A percentile compares a stretch with the other conserved stretches of the same genome.
These are phyloP conservation scores for Cervus canadensis DNA, from an alignment of 2,113 vertebrate species.

Conservation along the genomic window DNA sequence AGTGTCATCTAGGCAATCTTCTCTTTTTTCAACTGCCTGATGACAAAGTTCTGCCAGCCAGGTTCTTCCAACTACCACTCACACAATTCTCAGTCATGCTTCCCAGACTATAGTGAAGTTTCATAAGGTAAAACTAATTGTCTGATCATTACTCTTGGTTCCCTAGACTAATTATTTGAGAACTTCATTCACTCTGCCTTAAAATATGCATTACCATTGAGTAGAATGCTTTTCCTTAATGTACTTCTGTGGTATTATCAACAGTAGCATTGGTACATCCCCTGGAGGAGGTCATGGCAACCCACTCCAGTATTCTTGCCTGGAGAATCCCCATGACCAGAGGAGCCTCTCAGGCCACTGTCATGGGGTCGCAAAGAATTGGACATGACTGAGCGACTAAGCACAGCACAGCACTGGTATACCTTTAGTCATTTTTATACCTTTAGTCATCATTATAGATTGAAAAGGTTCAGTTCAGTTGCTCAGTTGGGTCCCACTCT, in stretches of 20 bases:
- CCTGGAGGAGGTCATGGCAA: background rate
- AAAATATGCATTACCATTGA: background rate
- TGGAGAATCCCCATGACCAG: background rate
- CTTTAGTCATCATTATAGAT: background rate
- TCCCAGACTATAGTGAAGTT: background rate
- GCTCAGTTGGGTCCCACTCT: accelerated
- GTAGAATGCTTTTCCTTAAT: background rate
- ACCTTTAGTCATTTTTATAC: background rate
- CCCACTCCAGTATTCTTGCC: background rate
- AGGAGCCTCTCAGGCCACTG: background rate
- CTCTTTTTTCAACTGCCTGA: background rate
- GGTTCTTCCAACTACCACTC: background rate
- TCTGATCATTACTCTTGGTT: background rate
- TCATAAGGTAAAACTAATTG: background rate
- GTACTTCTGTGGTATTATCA: background rate
- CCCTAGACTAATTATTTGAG: background rate
- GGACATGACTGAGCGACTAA: background rate
- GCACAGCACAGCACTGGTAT: background rate
- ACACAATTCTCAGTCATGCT: background rate
- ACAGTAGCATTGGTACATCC: background rate
- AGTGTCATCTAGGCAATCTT: background rate
- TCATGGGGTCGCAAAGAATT: background rate
- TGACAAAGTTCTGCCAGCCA: background rate
- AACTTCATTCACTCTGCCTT: background rate
- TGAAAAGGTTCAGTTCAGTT: background rate